Percentiles rank a stretch among this genome's conserved stretches.
These are phyloP conservation scores for Notamacropus eugenii DNA, from an alignment of 2,797 vertebrate species.

Conservation along the genomic window DNA sequence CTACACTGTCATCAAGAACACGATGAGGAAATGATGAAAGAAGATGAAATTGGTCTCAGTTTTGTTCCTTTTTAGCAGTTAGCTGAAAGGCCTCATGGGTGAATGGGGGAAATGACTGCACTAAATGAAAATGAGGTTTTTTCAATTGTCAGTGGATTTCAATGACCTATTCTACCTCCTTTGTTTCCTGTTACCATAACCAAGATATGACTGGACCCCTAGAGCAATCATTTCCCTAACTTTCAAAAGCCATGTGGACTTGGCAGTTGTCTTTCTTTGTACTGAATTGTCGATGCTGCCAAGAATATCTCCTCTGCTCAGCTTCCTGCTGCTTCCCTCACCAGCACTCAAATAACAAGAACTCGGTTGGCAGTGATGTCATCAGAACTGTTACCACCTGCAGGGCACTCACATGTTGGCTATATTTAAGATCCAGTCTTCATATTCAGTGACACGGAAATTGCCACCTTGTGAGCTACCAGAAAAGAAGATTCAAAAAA, in stretches of 20 bases:
- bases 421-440: conserved; percentile 76
- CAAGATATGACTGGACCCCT: background rate
- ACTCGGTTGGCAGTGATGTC: conserved; percentile 67
- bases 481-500: conserved; percentile 63
- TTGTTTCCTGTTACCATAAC: background rate
- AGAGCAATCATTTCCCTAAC: conserved; percentile 12
- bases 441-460: conserved; percentile 74
- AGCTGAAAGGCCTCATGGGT: background rate
- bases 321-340: conserved; percentile 70
- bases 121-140: background rate
- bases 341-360: conserved; percentile 64
- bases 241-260: conserved; percentile 43
- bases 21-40: background rate
- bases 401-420: conserved; percentile 71
- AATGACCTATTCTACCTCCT: background rate
- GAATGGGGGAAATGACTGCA: background rate
- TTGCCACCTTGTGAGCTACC: conserved; percentile 64
- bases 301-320: conserved; percentile 69
- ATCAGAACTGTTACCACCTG: conserved; percentile 58
- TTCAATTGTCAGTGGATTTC: background rate
- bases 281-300: conserved; percentile 28
- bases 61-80: background rate
- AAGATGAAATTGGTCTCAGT: background rate
- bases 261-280: conserved; percentile 65
- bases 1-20: background rate